Base-by-base conservation (phyloP, 2,888 invertebrate genomes). In the Callyntrura sp. region DNA sequence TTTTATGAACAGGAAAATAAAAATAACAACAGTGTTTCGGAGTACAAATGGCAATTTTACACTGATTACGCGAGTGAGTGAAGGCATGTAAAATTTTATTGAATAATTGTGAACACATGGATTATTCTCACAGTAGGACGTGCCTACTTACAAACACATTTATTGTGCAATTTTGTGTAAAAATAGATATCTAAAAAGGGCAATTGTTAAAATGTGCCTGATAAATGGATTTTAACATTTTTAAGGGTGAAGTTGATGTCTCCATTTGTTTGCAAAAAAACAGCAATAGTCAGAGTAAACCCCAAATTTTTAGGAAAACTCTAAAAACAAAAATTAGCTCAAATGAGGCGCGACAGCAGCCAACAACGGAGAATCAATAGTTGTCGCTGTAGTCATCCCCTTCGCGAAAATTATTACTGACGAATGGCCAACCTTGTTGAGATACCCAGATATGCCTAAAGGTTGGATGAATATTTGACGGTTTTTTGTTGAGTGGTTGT, bases 341-440 rank as follows among this genome's bases (percentile, higher is more conserved):
- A 17, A 43, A 43, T 20, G 62, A 68, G 43, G 17, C 11, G 43
- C 62, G 79, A 57, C n/a, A 45, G n/a, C 51, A 25, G 28, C 51
- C 51, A 25, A 43, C n/a, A n/a, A n/a, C n/a, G 73, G 55, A 51
- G 65, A 68, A 83, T 83, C 83, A 83, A 83, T 79, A 79, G 17
- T 73, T 73, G 73, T 45, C 73, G 48, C 45, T 48, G 23, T 45
- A 6, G 3, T 73, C 48, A 43, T 43, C 35, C n/a, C 35, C 68
- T 43, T 70, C 9, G 4, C 68, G 35, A 48, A 73, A 73, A 45
- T 73, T 20, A 73, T 11, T 9, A 28, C 12, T 2, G 5, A 6
- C 48, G 0, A 20, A 1, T 35, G 8, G 45, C 14, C 48, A 48
- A 73, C 20, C 20, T 20, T 4, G 35, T 35, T 6, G 35, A 35